Evolutionary conservation across 1,140 invertebrate genomes (phyloP).

Genomic region (Oscheius sp.): DNA sequence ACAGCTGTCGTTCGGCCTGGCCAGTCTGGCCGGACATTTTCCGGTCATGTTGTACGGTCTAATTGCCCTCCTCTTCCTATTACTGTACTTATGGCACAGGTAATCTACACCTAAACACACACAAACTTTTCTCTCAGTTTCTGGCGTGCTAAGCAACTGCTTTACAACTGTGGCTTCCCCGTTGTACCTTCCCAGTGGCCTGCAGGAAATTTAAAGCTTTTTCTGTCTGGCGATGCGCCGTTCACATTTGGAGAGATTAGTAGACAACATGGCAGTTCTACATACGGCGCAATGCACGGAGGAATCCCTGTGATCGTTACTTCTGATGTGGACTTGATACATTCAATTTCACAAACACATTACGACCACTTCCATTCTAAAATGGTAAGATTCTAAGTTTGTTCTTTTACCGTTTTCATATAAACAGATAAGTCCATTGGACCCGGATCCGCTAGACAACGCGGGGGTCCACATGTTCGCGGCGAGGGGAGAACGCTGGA

Average conservation of each 20-base stretch:
- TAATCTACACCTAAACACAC: background rate
- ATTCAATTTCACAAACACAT: slow-evolving; percentile 18
- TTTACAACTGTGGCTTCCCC: background rate
- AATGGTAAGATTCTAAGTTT: slow-evolving; percentile 11
- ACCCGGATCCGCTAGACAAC: slow-evolving; percentile 6
- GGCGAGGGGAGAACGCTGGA: slow-evolving; percentile 24
- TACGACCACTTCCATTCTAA: slow-evolving; percentile 23
- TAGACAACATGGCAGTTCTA: background rate
- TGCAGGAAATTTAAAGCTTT: background rate
- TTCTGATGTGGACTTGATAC: slow-evolving; percentile 19
- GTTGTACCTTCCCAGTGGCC: background rate
- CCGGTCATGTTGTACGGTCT: background rate
- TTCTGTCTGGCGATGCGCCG: background rate
- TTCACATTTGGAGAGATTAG: background rate
- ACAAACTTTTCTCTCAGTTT: background rate
- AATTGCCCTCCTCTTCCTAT: background rate
- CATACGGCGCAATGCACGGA: slow-evolving; percentile 13
- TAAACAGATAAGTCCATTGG: background rate
- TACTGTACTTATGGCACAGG: background rate
- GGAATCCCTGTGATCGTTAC: slow-evolving; percentile 16
- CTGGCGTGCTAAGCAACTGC: background rate
- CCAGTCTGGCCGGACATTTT: background rate
- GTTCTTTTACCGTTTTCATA: no score
- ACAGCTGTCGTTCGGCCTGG: background rate
- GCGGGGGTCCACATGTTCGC: slow-evolving; percentile 22